Evolutionary conservation across 2,888 invertebrate genomes (phyloP), one percentile per base, ranked within the genome.

Genomic region (Acleris cristana): DNA sequence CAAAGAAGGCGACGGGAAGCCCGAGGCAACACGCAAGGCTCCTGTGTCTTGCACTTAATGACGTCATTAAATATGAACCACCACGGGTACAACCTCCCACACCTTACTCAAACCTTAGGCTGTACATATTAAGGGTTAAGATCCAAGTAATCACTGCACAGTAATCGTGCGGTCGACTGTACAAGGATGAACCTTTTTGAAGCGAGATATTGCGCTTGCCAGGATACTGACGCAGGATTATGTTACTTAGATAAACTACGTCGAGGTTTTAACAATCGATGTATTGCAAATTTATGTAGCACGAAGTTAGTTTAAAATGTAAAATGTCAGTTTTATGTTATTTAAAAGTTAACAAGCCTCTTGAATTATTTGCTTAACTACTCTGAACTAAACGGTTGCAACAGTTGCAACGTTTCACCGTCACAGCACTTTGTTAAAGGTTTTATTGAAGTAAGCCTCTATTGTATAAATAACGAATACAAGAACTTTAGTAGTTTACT

Each of bases 11-110:
- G 70, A 67, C 74, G 67, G 70, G 73, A 74, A 73, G 80, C 85
- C 79, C 69, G 72, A 75, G 80, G 85, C 83, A 70, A 69, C 72
- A 73, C 76, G 76, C 79, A 78, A 77, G 84, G 74, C 79, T 82
- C 81, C 83, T 83, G 82, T 85, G 83, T 84, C 84, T 83, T 81
- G 80, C 80, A 81, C 86, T 84, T 91, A 92, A 92, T 90, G 91
- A 90, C 85, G 87, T 89, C 91, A 87, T 92, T 89, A 92, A 92
- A 92, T 89, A 92, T 92, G 87, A 85, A 91, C 76, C 75, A 72
- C 73, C 71, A 69, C 72, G 76, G 74, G 79, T 73, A 65, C 66
- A 67, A 63, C 54, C 58, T 62, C 26, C 65, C 44, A 55, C 30
- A 19, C 18, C 18, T 69, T 64, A 57, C 66, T 70, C 72, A 70